A percentile compares a stretch with the other conserved stretches of the same genome.
Conservation (phyloP, 2,888 invertebrate species). For the Acronicta alni region DNA sequence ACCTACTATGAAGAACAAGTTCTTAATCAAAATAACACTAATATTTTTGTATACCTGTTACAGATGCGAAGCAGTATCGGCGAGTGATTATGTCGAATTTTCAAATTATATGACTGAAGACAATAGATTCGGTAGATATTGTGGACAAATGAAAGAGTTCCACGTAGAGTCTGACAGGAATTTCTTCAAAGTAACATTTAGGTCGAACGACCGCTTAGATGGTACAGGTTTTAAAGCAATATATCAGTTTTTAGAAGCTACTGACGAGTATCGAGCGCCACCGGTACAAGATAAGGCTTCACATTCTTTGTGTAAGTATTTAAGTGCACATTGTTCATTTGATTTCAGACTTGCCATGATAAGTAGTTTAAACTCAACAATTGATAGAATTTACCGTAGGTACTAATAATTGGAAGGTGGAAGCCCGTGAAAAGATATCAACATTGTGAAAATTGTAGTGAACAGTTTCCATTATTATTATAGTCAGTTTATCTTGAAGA, state of each 20-base stretch:
- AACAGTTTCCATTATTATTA: neutral
- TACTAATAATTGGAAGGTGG: too few species aligned
- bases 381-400: too few species aligned
- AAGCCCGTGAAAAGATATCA: too few species aligned
- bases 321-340: neutral
- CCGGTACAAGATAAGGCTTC: slow-evolving; percentile 80
- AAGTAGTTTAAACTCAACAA: neutral
- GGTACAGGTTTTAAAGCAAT: slow-evolving; percentile 98
- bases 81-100: slow-evolving; percentile 98
- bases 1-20: too few species aligned
- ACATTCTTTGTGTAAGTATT: slow-evolving; percentile 74
- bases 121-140: slow-evolving; percentile 96
- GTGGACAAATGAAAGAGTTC: slow-evolving; percentile 95
- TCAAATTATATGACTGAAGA: slow-evolving; percentile 98
- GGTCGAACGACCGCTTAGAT: slow-evolving; percentile 97
- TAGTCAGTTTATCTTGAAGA: too few species aligned
- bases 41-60: slow-evolving; percentile 54
- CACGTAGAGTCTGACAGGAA: slow-evolving; percentile 96
- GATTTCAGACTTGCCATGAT: neutral
- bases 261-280: slow-evolving; percentile 88
- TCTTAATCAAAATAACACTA: neutral
- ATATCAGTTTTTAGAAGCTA: slow-evolving; percentile 94
- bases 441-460: too few species aligned
- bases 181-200: slow-evolving; percentile 98
- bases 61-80: slow-evolving; percentile 97